Conservation (phyloP, 2,797 vertebrate genomes). For the Myotis myotis region DNA sequence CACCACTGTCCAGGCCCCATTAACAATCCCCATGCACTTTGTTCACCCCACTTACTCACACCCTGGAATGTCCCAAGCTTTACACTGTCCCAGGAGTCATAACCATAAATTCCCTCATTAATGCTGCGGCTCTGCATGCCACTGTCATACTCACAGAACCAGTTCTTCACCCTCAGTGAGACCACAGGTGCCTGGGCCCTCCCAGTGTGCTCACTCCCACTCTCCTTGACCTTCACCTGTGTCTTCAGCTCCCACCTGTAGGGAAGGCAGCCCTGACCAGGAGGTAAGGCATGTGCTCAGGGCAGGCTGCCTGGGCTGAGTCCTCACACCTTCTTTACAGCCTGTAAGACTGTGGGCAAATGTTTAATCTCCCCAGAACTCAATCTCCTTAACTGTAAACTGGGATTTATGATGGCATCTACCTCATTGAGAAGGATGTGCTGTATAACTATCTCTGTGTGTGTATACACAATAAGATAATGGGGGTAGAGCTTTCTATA, state of each 20-base stretch:
- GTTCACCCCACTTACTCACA: background rate
- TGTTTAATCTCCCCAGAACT: background rate
- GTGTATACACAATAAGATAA: background rate
- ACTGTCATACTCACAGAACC: background rate
- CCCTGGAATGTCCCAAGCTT: background rate
- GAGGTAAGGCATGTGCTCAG: background rate
- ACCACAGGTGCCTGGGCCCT: background rate
- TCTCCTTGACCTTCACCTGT: background rate
- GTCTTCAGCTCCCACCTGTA: background rate
- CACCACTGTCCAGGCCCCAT: background rate
- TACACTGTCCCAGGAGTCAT: background rate
- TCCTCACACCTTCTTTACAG: background rate
- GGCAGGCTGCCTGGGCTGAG: background rate
- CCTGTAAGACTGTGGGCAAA: background rate
- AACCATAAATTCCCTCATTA: background rate
- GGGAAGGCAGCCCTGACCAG: background rate
- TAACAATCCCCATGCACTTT: background rate
- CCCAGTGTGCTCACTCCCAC: accelerated
- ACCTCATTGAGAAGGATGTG: background rate
- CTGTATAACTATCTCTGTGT: background rate
- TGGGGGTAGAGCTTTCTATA: background rate
- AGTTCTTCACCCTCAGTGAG: background rate
- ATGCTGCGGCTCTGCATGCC: background rate
- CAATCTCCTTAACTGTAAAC: background rate
- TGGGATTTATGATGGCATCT: background rate